Base-by-base conservation (phyloP, 2,888 invertebrate genomes). In the Pyralis farinalis region DNA sequence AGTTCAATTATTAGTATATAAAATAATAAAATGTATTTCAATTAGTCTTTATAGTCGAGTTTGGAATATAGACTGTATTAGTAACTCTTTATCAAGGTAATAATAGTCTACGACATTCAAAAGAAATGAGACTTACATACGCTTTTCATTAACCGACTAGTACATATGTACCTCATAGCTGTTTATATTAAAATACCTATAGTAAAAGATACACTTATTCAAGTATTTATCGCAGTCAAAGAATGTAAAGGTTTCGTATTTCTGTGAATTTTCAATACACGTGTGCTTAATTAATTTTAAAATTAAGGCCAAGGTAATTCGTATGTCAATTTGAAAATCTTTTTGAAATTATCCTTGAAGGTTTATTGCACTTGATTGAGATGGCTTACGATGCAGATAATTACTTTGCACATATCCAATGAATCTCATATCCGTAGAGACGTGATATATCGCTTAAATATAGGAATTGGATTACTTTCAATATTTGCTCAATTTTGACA, bases 401-500 rank as follows among this genome's bases (percentile, higher is more conserved):
- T 30, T 40, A 42, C 39, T 49, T 53, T 37, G 36, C 42, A 60
- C 52, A 52, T 52, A 52, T 52, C 52, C 34, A 29, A 16, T 44
- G 30, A 43, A 41, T 40, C 28, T 46, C 49, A 49, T 52, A 46
- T 47, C 42, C 38, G 12, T 41, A 11, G 8, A 33, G 32, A 34
- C 21, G 30, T 43, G 21, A 34, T 29, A 25, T 40, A 39, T 10
- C 32, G 40, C 41, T 41, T 46, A 40, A 27, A 16, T 48, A 49
- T 53, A 44, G 37, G 36, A 50, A 49, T 51, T 46, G 40, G 45
- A 48, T 56, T 49, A 51, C 49, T 52, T 54, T 56, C 60, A 56
- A 53, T 41, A 44, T 54, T 68, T 77, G 79, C 80, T 79, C 80
- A 80, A 80, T 69, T 49, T 64, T 55, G 35, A 58, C 44, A 47